Evolutionary conservation across 2,888 invertebrate species (phyloP), one percentile per base, ranked within the genome.

Genomic region (Caenorhabditis parvicauda): DNA sequence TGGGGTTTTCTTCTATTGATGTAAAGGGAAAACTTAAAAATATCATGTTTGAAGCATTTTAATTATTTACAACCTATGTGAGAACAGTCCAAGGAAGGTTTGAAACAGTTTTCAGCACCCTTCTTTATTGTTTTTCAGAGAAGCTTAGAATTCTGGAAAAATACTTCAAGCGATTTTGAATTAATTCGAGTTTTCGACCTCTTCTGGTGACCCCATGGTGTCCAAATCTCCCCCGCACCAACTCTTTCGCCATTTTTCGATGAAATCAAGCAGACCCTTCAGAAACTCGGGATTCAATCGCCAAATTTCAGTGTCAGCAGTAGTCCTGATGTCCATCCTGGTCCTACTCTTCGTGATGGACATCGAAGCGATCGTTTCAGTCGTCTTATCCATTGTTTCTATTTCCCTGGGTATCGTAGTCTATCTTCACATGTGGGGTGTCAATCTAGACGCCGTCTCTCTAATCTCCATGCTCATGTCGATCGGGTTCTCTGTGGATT

Each of bases 401-500:
- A 78, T 78, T 42, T 76, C 75, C 49, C 57, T 71, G 25, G 77
- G 74, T 54, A 68, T 67, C 25, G 74, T 78, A 2, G 75, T 67
- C 19, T 79, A 79, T 55, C 67, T 78, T 6, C 77, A 78, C 52
- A 47, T 79, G 25, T 78, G 77, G 77, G 64, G 60, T 51, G 77
- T 78, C 19, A 70, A 76, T 56, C 60, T 78, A 38, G 78, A 78
- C 50, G 78, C 76, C 0, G 77, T 78, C 19, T 75, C 77, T 1
- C 66, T 78, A 21, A 76, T 77, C 49, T 72, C 70, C 12, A 79
- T 74, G 59, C 63, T 77, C 7, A 77, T 77, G 77, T 72, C 72
- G 28, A 78, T 77, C 48, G 77, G 77, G 12, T 78, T 78, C 59
- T 70, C 70, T 3, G 78, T 78, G 12, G 78, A 78, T 50, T 78